Base-by-base conservation (phyloP, 2,797 vertebrate species). In the Percopsis omiscomaycus region DNA sequence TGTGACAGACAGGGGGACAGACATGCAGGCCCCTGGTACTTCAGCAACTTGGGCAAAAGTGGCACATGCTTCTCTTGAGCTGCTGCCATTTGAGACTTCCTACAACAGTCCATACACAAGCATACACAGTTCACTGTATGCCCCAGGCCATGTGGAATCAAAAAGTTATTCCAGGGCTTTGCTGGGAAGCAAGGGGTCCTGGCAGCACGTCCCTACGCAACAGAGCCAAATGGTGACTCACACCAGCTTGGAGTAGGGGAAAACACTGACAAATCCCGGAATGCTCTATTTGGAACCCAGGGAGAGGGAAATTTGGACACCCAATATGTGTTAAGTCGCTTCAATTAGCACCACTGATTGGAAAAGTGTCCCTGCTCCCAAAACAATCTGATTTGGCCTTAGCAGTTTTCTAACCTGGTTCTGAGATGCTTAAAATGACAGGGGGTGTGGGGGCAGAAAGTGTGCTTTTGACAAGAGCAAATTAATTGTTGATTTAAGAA, bases 171-270 rank as follows among this genome's bases (percentile, higher is more conserved):
- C 80, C 66, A 53, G 71, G 77, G 74, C 66, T 73, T 80, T 27
- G 1, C 68, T 59, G 53, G 37, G 45, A 68, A 75, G 63, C 70
- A 61, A 72, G 68, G 79, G 68, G 73, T 49, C 49, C 67, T 59
- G 69, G 77, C 59, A 58, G 76, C 80, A 73, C 79, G 68, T 69
- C 67, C 71, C 32, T 1, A 12, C 77, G 71, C 71, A 72, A 42
- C n/a, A 47, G 0, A 64, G 83, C 80, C 82, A 87, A 88, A 81
- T 67, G 64, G 71, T 82, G 75, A 63, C 64, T 77, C 71, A 74
- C 71, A 79, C 60, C 66, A 75, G 73, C 73, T 73, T 77, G 82
- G 71, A 69, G 63, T 58, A 55, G 46, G 60, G 58, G 66, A 68
- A 64, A 68, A 56, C 70, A 67, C 65, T 50, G 72, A 74, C 58